Evolutionary conservation across 37 sponge, comb jelly and placozoan species (phyloP), one percentile per base, ranked within the genome.

Genomic region (Cladorhizidae sp.): DNA sequence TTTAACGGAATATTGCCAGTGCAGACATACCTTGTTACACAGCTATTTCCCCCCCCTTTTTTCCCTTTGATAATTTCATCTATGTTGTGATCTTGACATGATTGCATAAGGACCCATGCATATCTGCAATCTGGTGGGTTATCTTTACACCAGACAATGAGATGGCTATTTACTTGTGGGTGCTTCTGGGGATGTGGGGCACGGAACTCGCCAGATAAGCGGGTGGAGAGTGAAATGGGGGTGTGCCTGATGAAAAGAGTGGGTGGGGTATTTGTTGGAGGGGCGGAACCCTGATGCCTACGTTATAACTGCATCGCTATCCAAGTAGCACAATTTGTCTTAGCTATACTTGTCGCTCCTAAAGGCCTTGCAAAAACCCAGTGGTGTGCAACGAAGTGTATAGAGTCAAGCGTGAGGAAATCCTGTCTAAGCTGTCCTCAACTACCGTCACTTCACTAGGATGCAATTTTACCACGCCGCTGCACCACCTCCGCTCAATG

Each of bases 401-500:
- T n/a, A n/a, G n/a, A n/a, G n/a, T n/a, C n/a, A n/a, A n/a, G n/a
- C n/a, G n/a, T n/a, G n/a, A n/a, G n/a, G n/a, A n/a, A n/a, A n/a
- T n/a, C n/a, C n/a, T n/a, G n/a, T n/a, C n/a, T n/a, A n/a, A n/a
- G n/a, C n/a, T n/a, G n/a, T n/a, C n/a, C n/a, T n/a, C n/a, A n/a
- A n/a, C n/a, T n/a, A n/a, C n/a, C n/a, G 67, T 3, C 5, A 5
- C 3, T 18, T 8, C 28, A 26, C 54, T 12, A 50, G 1, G 20
- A 86, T 80, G 80, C 86, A 86, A 70, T 80, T 67, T 74, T 86
- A 86, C 68, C 67, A 65, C 32, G 31, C 35, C 1, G 32, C 67
- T 32, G 67, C 36, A 14, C 58, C 83, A 51, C 22, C 79, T 41
- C 62, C 62, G 7, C 12, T 21, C 45, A 52, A 33, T 22, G 50